Evolutionary conservation across 2,113 vertebrate species (phyloP).

Genomic region (Furnarius figulus): DNA sequence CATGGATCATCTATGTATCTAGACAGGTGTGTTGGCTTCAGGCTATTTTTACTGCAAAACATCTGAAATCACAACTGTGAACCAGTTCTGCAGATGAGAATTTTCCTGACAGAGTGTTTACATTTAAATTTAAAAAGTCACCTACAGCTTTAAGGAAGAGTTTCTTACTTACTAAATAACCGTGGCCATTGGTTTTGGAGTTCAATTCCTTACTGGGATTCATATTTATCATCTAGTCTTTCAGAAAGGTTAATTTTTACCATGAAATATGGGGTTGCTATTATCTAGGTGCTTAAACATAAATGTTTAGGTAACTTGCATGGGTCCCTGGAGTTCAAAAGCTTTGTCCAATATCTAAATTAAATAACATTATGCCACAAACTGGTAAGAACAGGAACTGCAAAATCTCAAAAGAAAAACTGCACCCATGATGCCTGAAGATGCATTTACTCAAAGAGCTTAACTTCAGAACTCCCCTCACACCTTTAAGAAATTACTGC

Average conservation of each 20-base stretch:
- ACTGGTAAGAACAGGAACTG: not conserved
- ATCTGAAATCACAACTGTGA: constrained; percentile 53
- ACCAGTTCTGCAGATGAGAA: not conserved
- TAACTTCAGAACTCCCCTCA: not conserved
- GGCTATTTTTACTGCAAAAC: constrained; percentile 39
- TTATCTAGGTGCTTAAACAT: not conserved
- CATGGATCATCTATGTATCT: not conserved
- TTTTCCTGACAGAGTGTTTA: not conserved
- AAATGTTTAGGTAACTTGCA: not conserved
- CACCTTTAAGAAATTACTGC: not conserved
- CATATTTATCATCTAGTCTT: not conserved
- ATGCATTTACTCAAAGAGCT: not conserved
- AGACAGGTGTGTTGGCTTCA: constrained; percentile 41
- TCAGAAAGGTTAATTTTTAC: not conserved
- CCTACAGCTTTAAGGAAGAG: not conserved
- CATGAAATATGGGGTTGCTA: not conserved
- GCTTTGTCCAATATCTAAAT: not conserved
- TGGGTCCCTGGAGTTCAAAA: not conserved
- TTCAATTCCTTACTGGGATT: not conserved
- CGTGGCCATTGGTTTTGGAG: not conserved
- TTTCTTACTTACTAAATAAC: not conserved
- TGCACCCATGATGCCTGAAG: not conserved
- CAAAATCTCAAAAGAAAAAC: not conserved
- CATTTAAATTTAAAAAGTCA: not conserved
- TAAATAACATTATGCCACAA: constrained; percentile 5